Evolutionary conservation across 2,888 invertebrate genomes (phyloP).

Genomic region (Chrysina gloriosa): DNA sequence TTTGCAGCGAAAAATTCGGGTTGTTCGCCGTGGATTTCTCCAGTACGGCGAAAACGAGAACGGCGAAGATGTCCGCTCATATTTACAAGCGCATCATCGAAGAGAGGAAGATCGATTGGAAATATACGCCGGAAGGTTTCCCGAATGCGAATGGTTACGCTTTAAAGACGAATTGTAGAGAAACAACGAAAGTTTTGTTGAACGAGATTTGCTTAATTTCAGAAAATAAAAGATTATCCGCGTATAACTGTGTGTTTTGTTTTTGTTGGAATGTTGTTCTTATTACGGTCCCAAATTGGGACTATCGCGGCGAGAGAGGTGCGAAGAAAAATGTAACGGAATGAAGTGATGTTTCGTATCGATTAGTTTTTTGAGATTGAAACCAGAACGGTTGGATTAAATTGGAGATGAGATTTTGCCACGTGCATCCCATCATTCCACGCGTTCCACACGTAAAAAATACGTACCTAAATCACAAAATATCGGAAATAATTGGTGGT

Average conservation of each 20-base stretch:
- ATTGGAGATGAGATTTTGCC: no score
- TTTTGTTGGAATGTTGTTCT: no score
- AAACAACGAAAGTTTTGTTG: neutral
- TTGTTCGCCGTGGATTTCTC: conserved; percentile 62
- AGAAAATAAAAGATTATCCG: neutral
- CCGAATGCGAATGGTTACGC: conserved; percentile 31
- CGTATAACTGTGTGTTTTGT: neutral
- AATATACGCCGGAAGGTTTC: conserved; percentile 48
- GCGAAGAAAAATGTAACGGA: no score
- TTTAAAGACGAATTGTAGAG: neutral
- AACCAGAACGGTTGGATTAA: no score
- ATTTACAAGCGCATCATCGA: conserved; percentile 51
- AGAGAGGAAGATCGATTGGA: conserved; percentile 62
- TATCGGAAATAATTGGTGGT: no score
- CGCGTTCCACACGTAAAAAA: no score
- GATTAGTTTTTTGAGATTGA: no score
- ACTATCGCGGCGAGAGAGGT: no score
- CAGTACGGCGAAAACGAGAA: conserved; percentile 55
- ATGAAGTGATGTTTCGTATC: no score
- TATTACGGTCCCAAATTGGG: no score
- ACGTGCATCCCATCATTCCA: no score
- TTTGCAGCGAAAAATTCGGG: conserved; percentile 52
- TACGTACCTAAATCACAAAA: no score
- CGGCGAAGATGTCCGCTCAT: conserved; percentile 6
- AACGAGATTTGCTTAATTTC: neutral